Evolutionary conservation across 2,113 vertebrate species (phyloP).

Genomic region (Cryptomyrus ogoouensis): DNA sequence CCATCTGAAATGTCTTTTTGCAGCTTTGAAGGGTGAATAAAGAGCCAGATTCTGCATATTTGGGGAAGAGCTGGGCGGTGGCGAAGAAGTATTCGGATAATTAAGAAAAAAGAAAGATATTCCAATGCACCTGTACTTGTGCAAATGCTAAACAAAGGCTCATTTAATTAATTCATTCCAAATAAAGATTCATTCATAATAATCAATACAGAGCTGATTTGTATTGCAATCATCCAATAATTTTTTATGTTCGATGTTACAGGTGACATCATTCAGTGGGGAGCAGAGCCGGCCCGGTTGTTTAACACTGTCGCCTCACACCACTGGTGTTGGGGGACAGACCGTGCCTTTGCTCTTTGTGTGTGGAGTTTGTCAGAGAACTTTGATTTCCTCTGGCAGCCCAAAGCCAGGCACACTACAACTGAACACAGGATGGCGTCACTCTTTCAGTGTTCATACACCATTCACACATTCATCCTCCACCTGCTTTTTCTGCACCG

Average conservation of each 20-base stretch:
- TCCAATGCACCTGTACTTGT: neutral
- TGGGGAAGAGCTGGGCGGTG: neutral
- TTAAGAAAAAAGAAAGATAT: neutral
- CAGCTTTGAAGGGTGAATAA: neutral
- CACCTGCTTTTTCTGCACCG: neutral
- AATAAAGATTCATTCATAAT: neutral
- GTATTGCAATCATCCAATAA: neutral
- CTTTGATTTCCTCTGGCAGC: neutral
- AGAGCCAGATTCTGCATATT: neutral
- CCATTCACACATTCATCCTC: neutral
- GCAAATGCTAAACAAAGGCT: neutral
- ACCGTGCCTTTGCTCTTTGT: neutral
- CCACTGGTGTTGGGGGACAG: neutral
- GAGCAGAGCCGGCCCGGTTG: neutral
- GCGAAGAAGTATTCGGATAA: neutral
- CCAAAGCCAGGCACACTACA: neutral
- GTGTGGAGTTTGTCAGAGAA: neutral
- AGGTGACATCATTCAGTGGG: neutral
- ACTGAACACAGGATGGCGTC: neutral
- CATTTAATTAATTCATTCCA: neutral
- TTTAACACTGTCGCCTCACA: neutral
- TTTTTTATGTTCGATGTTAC: neutral
- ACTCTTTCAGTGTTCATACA: neutral
- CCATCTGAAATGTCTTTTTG: neutral
- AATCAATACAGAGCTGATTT: neutral